Base-by-base conservation (phyloP, 2,888 invertebrate genomes). In the Halictus ligatus region DNA sequence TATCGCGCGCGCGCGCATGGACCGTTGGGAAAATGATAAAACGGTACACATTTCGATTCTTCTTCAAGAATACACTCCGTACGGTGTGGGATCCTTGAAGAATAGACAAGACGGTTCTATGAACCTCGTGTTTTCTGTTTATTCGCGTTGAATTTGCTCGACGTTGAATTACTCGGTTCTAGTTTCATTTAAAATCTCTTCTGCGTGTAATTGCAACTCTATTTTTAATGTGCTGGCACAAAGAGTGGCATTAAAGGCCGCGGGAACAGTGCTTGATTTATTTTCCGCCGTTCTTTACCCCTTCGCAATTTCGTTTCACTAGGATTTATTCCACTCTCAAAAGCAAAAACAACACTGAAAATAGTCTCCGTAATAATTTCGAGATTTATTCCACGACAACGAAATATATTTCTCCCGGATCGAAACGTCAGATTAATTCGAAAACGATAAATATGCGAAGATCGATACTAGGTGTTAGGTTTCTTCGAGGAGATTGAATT, bases 21-120 rank as follows among this genome's bases (percentile, higher is more conserved):
- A 40, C 69, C 4, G n/a, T 10, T 21, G 69, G 58, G 58, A 64
- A 87, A 85, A 81, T 75, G 83, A 85, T 67, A 15, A 12, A 29
- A 2, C 54, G 2, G 60, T 13, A 29, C 35, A 54, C n/a, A 43
- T 78, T 77, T 48, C 12, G 29, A 69, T 21, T 78, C 40, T 69
- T 25, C 2, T 54, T 12, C 15, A 8, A 21, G 1, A 54, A 40
- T 69, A n/a, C 54, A 18, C 2, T 35, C 35, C 13, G 8, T 2
- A 35, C 0, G 64, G 7, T 29, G 29, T 29, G 29, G 29, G 8
- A 29, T 18, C 35, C 64, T 35, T 2, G 8, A 15, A 0, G 29
- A 18, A 64, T 64, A 64, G 29, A 18, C 58, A 58, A 58, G 58
- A n/a, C 29, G 15, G 8, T 29, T 64, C 58, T 5, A 12, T 4